Percentiles rank a stretch among this genome's conserved stretches.
Conservation (phyloP, 1,140 invertebrate species). For the Zophobas morio region DNA sequence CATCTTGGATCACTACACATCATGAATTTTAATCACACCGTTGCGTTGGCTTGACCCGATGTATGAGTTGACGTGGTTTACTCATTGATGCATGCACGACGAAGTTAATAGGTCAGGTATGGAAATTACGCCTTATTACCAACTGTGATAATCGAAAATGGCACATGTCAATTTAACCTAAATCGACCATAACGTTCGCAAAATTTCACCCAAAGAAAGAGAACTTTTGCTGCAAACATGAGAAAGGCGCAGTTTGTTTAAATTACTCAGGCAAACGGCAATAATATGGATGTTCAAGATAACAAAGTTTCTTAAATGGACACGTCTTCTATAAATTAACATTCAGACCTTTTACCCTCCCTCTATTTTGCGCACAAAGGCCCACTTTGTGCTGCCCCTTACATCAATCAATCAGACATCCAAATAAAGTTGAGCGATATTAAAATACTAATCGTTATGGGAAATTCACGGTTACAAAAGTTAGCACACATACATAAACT, state of each 20-base stretch:
- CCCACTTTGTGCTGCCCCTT: slow-evolving; percentile 4
- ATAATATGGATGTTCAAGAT: slow-evolving; percentile 41
- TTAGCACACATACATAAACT: neutral
- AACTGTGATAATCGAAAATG: slow-evolving; percentile 3
- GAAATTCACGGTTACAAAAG: neutral
- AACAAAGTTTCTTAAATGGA: slow-evolving; percentile 37
- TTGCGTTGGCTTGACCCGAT: slow-evolving; percentile 18
- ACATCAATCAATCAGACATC: slow-evolving; percentile 23
- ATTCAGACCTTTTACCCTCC: slow-evolving; percentile 33
- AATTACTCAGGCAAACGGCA: slow-evolving; percentile 28
- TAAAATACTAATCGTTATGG: slow-evolving; percentile 16
- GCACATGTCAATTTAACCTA: slow-evolving; percentile 4
- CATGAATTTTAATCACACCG: slow-evolving; percentile 28
- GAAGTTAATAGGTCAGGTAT: slow-evolving; percentile 26
- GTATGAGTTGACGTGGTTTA: slow-evolving; percentile 16
- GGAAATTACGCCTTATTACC: slow-evolving; percentile 31
- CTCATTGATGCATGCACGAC: slow-evolving; percentile 12
- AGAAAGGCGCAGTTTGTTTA: slow-evolving; percentile 31
- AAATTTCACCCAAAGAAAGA: no score
- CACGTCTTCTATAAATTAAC: slow-evolving; percentile 38
- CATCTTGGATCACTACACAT: neutral
- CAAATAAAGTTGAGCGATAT: slow-evolving; percentile 20
- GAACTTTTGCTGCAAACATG: neutral
- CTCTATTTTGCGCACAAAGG: slow-evolving; percentile 14
- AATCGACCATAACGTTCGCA: no score